Evolutionary conservation across 2,888 invertebrate species (phyloP), one percentile per base, ranked within the genome.

Genomic region (Acrobasis consociella): DNA sequence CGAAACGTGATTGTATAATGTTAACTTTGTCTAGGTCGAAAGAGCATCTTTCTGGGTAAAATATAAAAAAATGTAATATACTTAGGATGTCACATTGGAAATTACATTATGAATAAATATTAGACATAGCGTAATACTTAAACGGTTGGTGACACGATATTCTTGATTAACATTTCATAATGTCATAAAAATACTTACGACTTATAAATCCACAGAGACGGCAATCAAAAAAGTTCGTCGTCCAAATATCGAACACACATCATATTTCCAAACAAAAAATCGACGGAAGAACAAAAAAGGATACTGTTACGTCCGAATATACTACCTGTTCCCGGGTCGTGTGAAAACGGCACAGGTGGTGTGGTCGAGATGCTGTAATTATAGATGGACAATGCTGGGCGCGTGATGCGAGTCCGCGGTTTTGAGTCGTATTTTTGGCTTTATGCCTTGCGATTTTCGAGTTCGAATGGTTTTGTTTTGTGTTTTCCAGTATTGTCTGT

Each of bases 341-440:
- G 92, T 91, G 92, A 92, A 91, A 86, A 86, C 80, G 73, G 83
- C 89, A 92, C 91, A 92, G 91, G 91, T 91, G 91, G 74, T 77
- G 83, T 75, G 75, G 82, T 83, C 8, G 31, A 81, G 82, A 83
- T 82, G 78, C 74, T 82, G 82, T 89, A 90, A 91, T 89, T 89
- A 89, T 83, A 81, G 82, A 37, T 78, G 86, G 85, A 88, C 88
- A 88, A 88, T 83, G 69, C 73, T 65, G 42, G 42, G 77, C 80
- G 82, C 82, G 85, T 85, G 85, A 82, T 85, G 85, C 83, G 86
- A 71, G 77, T 73, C 74, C 74, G 80, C 77, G 80, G 76, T 78
- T 77, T 72, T 71, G 62, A 38, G 31, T 55, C 38, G 16, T 61
- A 53, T 65, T 62, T 60, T 39, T 15, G 49, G 51, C 49, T 56